Evolutionary conservation across 2,113 vertebrate genomes (phyloP).

Genomic region (Oceanites oceanicus): DNA sequence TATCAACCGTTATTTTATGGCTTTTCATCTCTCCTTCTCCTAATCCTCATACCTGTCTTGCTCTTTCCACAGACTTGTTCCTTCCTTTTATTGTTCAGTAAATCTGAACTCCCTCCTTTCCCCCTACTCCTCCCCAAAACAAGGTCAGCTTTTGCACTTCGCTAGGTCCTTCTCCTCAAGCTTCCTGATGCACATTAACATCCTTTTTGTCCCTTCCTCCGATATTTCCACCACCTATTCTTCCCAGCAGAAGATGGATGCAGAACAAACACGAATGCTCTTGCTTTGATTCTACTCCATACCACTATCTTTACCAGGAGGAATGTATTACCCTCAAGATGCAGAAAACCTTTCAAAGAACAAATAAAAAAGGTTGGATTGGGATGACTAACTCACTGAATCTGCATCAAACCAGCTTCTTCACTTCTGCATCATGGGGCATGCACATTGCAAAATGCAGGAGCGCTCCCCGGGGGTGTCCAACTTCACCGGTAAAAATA

Average conservation of each 20-base stretch:
- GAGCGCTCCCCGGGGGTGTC: fast-evolving
- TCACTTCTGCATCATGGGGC: fast-evolving
- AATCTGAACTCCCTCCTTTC: background rate
- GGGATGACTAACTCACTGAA: background rate
- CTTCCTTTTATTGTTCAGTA: background rate
- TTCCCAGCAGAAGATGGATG: background rate
- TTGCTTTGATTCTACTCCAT: background rate
- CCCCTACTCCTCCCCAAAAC: background rate
- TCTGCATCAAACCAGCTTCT: background rate
- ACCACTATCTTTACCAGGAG: background rate
- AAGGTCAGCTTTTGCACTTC: background rate
- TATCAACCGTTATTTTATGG: background rate
- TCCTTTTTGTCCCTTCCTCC: background rate
- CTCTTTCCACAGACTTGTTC: background rate
- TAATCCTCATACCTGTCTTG: background rate
- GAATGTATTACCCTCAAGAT: background rate
- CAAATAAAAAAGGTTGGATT: background rate
- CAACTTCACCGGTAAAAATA: background rate
- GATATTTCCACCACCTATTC: background rate
- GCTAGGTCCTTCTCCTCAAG: background rate
- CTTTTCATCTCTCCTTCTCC: background rate
- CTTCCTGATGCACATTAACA: too few species aligned
- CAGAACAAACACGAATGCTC: background rate
- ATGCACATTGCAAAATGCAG: fast-evolving
- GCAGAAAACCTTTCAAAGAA: background rate